Evolutionary conservation across 2,888 invertebrate genomes (phyloP), one percentile per base, ranked within the genome.

Genomic region (Ephialtes manifestator): DNA sequence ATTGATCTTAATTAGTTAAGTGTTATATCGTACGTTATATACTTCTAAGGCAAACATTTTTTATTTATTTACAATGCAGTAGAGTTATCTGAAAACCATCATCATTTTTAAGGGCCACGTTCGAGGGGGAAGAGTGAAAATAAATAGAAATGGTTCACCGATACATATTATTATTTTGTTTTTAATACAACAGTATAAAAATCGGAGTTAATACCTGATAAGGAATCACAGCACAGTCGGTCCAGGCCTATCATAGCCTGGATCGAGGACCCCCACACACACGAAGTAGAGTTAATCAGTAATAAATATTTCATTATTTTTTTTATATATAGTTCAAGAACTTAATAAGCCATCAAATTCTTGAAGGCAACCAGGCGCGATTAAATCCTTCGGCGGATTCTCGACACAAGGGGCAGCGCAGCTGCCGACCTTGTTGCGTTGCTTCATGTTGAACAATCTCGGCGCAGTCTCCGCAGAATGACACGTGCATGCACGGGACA

Each of bases 381-480:
- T n/a, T n/a, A n/a, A n/a, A n/a, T n/a, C n/a, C n/a, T n/a, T n/a
- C n/a, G n/a, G n/a, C n/a, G n/a, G n/a, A n/a, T n/a, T n/a, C n/a
- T n/a, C n/a, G n/a, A n/a, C n/a, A n/a, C n/a, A n/a, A n/a, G n/a
- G n/a, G n/a, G n/a, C n/a, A n/a, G n/a, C 53, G 53, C 53, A 53
- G 53, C 20, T 53, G 53, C 53, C 53, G 53, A 8, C 53, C 53
- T 20, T n/a, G 53, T 53, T 18, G 53, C 7, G 53, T 18, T 20
- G 53, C 53, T 18, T 53, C 53, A 2, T 46, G 46, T 46, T 46
- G 46, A 58, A 58, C 24, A 24, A 11, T 60, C 60, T 60, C 60
- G 15, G 60, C 20, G 31, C 60, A 60, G 35, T 28, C 35, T 15
- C 31, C 35, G 60, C 60, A 60, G 60, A 60, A 60, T 13, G 35